A percentile compares a stretch with the other conserved stretches of the same genome.
Conservation (phyloP, 2,888 invertebrate species). For the Nomada ruficornis region DNA sequence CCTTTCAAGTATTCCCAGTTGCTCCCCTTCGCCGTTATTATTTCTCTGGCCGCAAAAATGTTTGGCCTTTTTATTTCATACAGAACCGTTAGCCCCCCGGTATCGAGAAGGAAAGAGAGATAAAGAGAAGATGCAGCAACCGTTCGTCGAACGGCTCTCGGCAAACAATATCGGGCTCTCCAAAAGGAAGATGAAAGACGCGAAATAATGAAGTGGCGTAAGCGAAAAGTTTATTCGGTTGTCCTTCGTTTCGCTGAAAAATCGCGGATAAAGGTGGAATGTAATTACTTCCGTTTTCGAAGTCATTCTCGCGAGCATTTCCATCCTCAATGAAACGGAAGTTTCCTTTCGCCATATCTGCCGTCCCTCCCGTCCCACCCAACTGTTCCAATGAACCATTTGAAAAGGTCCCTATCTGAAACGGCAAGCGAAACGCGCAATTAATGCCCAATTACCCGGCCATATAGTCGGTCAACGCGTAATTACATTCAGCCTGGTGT, state of each 20-base stretch:
- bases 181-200: background rate
- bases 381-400: constrained; percentile 14
- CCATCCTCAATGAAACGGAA: constrained; percentile 19
- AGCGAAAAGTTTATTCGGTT: constrained; percentile 37
- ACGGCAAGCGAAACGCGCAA: constrained; percentile 28
- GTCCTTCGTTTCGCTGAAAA: constrained; percentile 2
- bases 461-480: constrained; percentile 11
- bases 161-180: constrained; percentile 29
- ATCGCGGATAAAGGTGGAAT: constrained; percentile 11
- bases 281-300: constrained; percentile 44
- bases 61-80: constrained; percentile 30
- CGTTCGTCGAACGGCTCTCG: constrained; percentile 15
- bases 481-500: constrained; percentile 16
- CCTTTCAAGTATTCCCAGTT: constrained; percentile 10
- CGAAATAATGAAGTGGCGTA: constrained; percentile 32
- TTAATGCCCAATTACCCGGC: constrained; percentile 41
- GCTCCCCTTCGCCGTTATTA: constrained; percentile 24
- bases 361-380: background rate
- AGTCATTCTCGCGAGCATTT: constrained; percentile 15
- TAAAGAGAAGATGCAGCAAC: background rate
- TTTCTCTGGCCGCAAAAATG: constrained; percentile 22
- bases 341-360: background rate
- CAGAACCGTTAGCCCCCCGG: background rate
- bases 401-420: constrained; percentile 15
- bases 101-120: background rate